Percentiles rank a stretch among this genome's conserved stretches.
Evolutionary conservation across 1,140 invertebrate genomes (phyloP).

Genomic region (Paramacrobiotus metropolitanus): DNA sequence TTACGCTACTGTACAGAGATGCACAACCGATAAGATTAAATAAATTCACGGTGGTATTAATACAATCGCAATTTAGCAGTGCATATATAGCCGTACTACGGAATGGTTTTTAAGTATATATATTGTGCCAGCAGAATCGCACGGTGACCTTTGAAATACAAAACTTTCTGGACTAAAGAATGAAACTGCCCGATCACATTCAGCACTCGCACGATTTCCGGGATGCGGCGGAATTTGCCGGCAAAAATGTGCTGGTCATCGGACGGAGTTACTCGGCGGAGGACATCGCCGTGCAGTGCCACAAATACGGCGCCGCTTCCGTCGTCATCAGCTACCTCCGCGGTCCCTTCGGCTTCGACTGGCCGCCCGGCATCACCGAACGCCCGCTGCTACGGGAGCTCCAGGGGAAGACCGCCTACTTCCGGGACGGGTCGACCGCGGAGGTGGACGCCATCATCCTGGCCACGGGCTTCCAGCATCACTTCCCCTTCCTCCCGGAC

Average conservation of each 20-base stretch:
- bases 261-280: conserved; percentile 11
- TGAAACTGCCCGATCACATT: conserved; percentile 10
- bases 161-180: too few species aligned
- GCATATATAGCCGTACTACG: too few species aligned
- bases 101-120: too few species aligned
- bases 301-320: conserved; percentile 9
- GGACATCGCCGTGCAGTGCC: conserved; percentile 9
- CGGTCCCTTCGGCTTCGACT: conserved; percentile 11
- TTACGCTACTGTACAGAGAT: too few species aligned
- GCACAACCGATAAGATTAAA: too few species aligned
- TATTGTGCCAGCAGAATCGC: too few species aligned
- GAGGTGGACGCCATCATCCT: conserved; percentile 21
- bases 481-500: conserved; percentile 19
- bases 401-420: conserved; percentile 17
- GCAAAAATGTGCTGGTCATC: conserved; percentile 9
- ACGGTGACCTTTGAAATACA: too few species aligned
- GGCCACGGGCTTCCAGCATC: conserved; percentile 23
- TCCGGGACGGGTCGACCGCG: conserved; percentile 17
- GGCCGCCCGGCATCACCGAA: conserved; percentile 9
- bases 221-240: conserved; percentile 8
- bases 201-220: conserved; percentile 11
- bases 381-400: conserved; percentile 14
- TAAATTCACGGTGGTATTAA: too few species aligned
- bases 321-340: conserved; percentile 9
- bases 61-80: too few species aligned